phyloP scores from a whole-genome alignment of 2,797 vertebrate genomes.

The Phrynocephalus forsythii region DNA sequence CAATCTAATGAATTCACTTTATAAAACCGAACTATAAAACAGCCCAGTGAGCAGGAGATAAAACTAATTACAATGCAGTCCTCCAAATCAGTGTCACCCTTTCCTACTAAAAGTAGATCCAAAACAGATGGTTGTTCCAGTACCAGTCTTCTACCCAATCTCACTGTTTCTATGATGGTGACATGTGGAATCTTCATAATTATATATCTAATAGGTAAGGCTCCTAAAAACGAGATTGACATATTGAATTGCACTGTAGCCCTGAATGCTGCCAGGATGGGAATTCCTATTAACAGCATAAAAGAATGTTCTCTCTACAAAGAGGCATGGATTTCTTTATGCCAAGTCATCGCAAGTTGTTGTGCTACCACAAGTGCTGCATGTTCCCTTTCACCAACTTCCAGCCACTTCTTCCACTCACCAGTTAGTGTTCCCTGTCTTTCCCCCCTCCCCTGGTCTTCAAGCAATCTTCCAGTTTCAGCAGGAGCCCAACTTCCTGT shows the following conservation, averaged over 20 bases:
- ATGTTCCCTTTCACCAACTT: too few relatives aligned
- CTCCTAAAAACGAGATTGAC: background rate
- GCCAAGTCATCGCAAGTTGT: too few relatives aligned
- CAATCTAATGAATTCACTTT: conserved; percentile 23
- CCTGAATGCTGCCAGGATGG: background rate
- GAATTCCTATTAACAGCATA: background rate
- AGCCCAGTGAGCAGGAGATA: conserved; percentile 4
- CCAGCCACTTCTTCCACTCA: too few relatives aligned
- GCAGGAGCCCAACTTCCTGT: too few relatives aligned
- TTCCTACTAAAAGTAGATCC: background rate
- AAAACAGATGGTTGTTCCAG: background rate
- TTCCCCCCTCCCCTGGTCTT: too few relatives aligned
- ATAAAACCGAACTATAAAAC: conserved; percentile 12
- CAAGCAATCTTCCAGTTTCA: too few relatives aligned
- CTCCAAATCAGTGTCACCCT: background rate
- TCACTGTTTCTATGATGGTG: background rate
- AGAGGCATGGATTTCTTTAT: too few relatives aligned
- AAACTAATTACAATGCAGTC: conserved; percentile 15
- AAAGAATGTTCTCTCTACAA: background rate
- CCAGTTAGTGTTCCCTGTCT: too few relatives aligned
- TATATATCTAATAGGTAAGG: background rate
- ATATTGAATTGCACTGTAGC: background rate
- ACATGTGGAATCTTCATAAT: background rate
- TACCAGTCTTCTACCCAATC: background rate
- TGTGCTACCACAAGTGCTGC: too few relatives aligned